phyloP scores from a whole-genome alignment of 1,140 invertebrate genomes.

The Diachasma alloeum region DNA sequence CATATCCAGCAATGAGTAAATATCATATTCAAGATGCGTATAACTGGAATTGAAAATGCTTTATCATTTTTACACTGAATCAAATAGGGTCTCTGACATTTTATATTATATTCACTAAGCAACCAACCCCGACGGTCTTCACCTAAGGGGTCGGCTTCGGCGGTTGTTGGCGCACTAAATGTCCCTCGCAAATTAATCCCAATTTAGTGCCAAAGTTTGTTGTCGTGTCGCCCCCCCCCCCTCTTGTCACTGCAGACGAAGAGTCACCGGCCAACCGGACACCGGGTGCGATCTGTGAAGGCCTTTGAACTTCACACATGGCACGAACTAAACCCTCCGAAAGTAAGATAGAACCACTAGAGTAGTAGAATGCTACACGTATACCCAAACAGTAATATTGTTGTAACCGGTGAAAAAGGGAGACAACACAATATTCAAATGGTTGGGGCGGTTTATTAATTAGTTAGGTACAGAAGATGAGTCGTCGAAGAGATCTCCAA shows the following conservation, averaged over 20 bases:
- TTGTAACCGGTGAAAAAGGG: too few relatives aligned
- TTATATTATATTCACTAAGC: background rate
- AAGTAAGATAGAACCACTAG: background rate
- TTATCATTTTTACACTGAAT: too few relatives aligned
- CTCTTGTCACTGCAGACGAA: background rate
- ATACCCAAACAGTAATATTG: too few relatives aligned
- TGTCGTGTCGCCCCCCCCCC: constrained; percentile 6
- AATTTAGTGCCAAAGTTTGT: constrained; percentile 37
- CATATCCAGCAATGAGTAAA: too few relatives aligned
- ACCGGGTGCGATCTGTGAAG: background rate
- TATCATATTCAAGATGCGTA: too few relatives aligned
- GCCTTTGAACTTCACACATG: background rate
- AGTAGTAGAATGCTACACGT: too few relatives aligned
- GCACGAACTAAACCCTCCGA: background rate
- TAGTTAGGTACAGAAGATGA: too few relatives aligned
- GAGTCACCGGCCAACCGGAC: background rate
- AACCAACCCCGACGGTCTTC: background rate
- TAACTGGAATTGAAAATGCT: too few relatives aligned
- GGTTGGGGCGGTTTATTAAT: too few relatives aligned
- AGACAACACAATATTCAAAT: too few relatives aligned
- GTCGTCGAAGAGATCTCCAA: too few relatives aligned
- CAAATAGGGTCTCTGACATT: background rate
- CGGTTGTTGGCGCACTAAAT: constrained; percentile 48
- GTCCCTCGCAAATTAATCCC: constrained; percentile 48
- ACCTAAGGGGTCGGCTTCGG: background rate